These are phyloP conservation scores for Colletes collaris DNA, from an alignment of 2,888 invertebrate genomes.

Conservation along the genomic window DNA sequence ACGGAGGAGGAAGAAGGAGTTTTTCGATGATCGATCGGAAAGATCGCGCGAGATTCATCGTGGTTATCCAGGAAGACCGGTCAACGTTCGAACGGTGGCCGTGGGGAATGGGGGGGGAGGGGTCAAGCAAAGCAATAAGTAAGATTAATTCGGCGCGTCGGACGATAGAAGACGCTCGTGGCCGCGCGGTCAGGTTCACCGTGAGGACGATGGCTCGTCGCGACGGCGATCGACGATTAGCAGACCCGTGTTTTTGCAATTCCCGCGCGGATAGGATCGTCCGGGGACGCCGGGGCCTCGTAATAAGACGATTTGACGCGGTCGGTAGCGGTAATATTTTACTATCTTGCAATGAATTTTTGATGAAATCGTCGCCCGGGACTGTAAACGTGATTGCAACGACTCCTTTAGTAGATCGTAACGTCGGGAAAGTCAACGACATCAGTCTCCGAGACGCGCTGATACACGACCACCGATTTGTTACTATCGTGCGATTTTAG, in stretches of 20 bases:
- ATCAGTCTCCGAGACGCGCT: too few species aligned
- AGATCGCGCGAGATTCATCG: slow-evolving; percentile 5
- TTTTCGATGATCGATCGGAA: slow-evolving; percentile 17
- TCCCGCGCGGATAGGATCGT: not conserved
- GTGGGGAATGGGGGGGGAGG: slow-evolving; percentile 20
- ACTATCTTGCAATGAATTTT: not conserved
- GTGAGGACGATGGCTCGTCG: not conserved
- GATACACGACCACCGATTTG: too few species aligned
- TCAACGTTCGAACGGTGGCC: slow-evolving; percentile 9
- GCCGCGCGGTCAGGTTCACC: slow-evolving; percentile 28
- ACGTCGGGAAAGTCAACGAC: too few species aligned
- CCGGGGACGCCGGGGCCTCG: not conserved
- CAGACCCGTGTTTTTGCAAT: slow-evolving; percentile 14
- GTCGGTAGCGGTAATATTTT: slow-evolving; percentile 5
- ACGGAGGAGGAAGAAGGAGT: not conserved
- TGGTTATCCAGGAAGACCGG: slow-evolving; percentile 28
- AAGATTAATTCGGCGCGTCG: slow-evolving; percentile 53
- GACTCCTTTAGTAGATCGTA: too few species aligned
- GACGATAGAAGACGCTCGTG: slow-evolving; percentile 29
- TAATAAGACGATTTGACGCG: slow-evolving; percentile 15
- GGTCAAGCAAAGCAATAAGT: slow-evolving; percentile 52
- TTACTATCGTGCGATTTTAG: too few species aligned
- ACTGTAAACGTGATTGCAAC: too few species aligned
- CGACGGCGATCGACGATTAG: slow-evolving; percentile 28
- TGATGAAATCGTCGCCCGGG: not conserved